Evolutionary conservation across 2,888 invertebrate genomes (phyloP).

Genomic region (Pteria penguin): DNA sequence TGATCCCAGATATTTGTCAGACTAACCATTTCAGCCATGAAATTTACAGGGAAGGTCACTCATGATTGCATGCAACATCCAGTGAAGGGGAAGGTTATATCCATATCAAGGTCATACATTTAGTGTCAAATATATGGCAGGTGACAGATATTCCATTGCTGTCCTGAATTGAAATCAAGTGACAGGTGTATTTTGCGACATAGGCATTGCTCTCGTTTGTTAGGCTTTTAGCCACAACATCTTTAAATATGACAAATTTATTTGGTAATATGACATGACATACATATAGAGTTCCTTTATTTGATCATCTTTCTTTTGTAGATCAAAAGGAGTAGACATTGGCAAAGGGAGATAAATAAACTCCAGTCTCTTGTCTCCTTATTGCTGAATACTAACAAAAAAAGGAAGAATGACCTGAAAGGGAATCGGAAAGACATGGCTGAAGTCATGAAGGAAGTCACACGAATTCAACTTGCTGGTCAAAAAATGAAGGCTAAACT

Average conservation of each 20-base stretch:
- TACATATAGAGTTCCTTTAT: background rate
- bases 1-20: no score
- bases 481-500: slow-evolving; percentile 20
- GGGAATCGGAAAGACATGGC: slow-evolving; percentile 14
- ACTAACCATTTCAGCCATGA: no score
- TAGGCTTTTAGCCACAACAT: no score
- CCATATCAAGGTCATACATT: no score
- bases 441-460: slow-evolving; percentile 15
- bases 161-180: no score
- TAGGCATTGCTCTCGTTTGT: no score
- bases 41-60: no score
- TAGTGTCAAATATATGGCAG: no score
- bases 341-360: slow-evolving; percentile 16
- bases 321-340: slow-evolving; percentile 6
- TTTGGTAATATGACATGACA: background rate
- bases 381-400: slow-evolving; percentile 5
- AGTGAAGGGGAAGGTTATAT: no score
- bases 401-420: slow-evolving; percentile 8
- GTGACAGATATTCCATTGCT: no score
- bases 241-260: background rate
- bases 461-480: slow-evolving; percentile 24
- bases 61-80: no score
- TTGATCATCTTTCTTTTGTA: background rate
- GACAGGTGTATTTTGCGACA: no score
- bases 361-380: background rate